Evolutionary conservation across 2,113 vertebrate genomes (phyloP).

Genomic region (Shinisaurus crocodilurus): DNA sequence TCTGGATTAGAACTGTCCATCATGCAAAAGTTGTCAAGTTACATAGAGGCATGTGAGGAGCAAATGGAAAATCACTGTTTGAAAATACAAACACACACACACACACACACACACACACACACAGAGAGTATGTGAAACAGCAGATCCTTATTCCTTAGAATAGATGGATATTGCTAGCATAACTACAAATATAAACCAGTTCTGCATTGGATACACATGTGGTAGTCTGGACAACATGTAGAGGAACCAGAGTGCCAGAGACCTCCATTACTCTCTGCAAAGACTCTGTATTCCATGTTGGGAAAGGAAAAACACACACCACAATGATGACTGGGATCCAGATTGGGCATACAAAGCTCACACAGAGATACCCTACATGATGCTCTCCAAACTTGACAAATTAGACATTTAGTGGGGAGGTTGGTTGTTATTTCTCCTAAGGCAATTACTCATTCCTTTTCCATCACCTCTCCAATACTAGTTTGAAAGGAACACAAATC

Average conservation of each 20-base stretch:
- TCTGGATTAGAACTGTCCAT: background rate
- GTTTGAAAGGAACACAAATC: slow-evolving; percentile 3
- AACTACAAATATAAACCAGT: background rate
- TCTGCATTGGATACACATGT: background rate
- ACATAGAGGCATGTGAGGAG: background rate
- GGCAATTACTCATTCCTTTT: background rate
- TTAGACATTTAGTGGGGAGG: background rate
- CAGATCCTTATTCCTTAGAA: background rate
- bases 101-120: background rate
- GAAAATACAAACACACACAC: background rate
- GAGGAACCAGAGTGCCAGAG: background rate
- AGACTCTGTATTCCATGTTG: background rate
- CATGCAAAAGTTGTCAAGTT: background rate
- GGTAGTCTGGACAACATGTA: background rate
- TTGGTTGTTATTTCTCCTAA: background rate
- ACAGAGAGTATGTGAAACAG: background rate
- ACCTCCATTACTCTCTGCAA: background rate
- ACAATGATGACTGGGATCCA: background rate
- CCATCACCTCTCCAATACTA: background rate
- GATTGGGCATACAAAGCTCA: background rate
- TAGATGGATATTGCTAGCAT: background rate
- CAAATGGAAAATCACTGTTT: background rate
- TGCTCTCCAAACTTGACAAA: background rate
- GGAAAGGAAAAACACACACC: background rate
- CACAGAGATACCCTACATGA: background rate